phyloP scores from a whole-genome alignment of 2,888 invertebrate species.

The Malthinus flaveolus region DNA sequence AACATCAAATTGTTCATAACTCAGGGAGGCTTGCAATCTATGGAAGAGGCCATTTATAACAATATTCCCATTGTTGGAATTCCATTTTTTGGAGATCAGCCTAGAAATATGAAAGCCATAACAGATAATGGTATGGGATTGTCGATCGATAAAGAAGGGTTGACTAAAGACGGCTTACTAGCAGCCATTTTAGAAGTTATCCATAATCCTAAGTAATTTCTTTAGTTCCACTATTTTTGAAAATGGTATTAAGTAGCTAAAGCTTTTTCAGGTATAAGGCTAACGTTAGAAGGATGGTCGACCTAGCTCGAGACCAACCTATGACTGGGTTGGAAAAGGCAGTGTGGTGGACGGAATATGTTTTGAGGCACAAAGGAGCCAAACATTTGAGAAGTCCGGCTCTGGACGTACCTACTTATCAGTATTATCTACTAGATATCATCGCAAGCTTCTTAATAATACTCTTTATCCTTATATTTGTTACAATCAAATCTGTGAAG shows the following conservation, averaged over 20 bases:
- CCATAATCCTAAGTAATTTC: constrained; percentile 27
- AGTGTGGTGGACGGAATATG: neutral
- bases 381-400: neutral
- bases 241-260: neutral
- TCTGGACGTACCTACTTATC: neutral
- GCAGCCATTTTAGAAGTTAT: constrained; percentile 29
- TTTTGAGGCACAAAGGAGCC: neutral
- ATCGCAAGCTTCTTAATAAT: neutral
- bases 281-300: neutral
- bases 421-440: neutral
- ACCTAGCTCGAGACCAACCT: neutral
- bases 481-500: neutral
- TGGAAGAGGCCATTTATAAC: constrained; percentile 52
- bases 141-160: constrained; percentile 11
- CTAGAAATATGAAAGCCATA: constrained; percentile 28
- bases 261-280: neutral
- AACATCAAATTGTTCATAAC: constrained; percentile 56
- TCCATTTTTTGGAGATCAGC: constrained; percentile 51
- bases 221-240: neutral
- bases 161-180: constrained; percentile 22
- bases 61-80: constrained; percentile 53
- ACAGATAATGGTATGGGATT: constrained; percentile 19
- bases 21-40: constrained; percentile 55
- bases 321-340: constrained; percentile 10
- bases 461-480: neutral